Conservation (phyloP, 2,888 invertebrate genomes). For the Volucella bombylans region DNA sequence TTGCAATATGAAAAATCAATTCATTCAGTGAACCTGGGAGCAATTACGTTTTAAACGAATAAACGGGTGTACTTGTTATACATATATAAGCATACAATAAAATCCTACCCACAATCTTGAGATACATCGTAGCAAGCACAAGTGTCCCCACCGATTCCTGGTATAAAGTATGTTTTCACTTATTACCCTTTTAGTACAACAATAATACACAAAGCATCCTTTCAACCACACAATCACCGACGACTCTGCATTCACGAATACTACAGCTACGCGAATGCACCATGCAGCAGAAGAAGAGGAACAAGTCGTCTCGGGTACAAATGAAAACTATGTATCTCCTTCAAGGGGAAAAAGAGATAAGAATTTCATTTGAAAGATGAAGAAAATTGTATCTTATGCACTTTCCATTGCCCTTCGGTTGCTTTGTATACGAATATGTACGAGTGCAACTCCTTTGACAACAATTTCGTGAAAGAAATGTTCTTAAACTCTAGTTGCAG, state of each 20-base stretch:
- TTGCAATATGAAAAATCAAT: no score
- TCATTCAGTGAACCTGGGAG: no score
- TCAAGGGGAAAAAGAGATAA: slow-evolving; percentile 17
- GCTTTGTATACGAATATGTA: slow-evolving; percentile 12
- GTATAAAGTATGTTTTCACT: slow-evolving; percentile 12
- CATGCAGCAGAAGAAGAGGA: not conserved
- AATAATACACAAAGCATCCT: slow-evolving; percentile 17
- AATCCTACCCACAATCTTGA: not conserved
- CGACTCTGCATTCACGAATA: not conserved
- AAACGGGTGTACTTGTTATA: slow-evolving; percentile 1
- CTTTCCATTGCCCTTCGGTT: slow-evolving; percentile 28
- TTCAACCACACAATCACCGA: not conserved
- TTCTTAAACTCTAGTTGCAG: slow-evolving; percentile 17
- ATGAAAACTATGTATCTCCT: not conserved
- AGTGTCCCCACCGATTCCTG: not conserved
- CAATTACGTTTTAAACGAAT: slow-evolving; percentile 11
- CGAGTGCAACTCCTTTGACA: slow-evolving; percentile 16
- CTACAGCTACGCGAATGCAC: not conserved
- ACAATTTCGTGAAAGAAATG: slow-evolving; percentile 17
- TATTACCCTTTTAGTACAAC: slow-evolving; percentile 26
- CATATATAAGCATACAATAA: slow-evolving; percentile 12
- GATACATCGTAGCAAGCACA: not conserved
- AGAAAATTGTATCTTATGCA: slow-evolving; percentile 33
- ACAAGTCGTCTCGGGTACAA: not conserved
- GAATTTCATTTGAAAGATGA: slow-evolving; percentile 47